A percentile compares a stretch with the other conserved stretches of the same genome.
These are phyloP conservation scores for Callaeas wilsoni DNA, from an alignment of 2,113 vertebrate species.

Conservation along the genomic window DNA sequence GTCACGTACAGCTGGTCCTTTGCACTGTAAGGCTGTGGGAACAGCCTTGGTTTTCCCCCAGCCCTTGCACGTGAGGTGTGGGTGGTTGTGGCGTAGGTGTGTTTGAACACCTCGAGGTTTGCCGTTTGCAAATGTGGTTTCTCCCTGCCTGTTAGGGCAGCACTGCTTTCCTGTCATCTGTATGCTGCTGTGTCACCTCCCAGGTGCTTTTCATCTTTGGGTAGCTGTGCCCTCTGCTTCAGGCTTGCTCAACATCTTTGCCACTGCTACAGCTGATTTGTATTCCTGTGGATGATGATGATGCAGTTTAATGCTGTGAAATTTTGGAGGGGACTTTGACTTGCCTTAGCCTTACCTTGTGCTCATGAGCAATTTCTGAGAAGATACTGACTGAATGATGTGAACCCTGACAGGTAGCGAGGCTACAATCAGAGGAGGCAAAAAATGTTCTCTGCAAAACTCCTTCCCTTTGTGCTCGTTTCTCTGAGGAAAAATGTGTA, in stretches of 20 bases:
- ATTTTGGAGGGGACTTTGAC: background rate
- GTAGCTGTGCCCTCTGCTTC: background rate
- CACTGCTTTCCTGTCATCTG: background rate
- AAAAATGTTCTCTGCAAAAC: background rate
- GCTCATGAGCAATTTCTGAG: background rate
- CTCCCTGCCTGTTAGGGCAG: background rate
- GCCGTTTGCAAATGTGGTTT: background rate
- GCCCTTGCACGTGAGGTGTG: background rate
- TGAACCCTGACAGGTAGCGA: background rate
- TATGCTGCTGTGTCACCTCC: background rate
- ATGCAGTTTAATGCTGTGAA: background rate
- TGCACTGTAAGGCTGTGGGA: background rate
- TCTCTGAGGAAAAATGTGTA: background rate
- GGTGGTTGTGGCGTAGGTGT: background rate
- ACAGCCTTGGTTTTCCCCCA: background rate
- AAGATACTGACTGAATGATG: background rate
- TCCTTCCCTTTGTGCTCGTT: background rate
- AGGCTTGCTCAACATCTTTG: background rate
- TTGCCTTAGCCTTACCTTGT: background rate
- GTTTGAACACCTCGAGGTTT: background rate
- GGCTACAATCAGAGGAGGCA: background rate
- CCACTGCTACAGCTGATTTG: background rate
- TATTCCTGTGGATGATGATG: background rate
- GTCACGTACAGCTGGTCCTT: background rate
- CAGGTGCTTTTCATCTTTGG: background rate